These are phyloP conservation scores for Epinotia nisella DNA, from an alignment of 2,888 invertebrate genomes.

Conservation along the genomic window DNA sequence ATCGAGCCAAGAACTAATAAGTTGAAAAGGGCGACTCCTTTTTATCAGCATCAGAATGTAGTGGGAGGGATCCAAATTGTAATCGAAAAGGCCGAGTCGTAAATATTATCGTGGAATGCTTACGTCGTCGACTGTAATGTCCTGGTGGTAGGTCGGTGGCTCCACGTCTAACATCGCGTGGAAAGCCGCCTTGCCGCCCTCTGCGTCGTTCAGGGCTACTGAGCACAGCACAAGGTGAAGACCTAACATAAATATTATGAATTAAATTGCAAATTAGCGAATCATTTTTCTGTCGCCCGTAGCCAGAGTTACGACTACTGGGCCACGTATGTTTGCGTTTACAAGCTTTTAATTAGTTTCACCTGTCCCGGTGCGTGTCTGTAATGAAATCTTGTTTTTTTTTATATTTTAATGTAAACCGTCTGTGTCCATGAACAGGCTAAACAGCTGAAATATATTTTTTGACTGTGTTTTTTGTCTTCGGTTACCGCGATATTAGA, in stretches of 20 bases:
- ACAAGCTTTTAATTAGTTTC: no score
- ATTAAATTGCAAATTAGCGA: not conserved
- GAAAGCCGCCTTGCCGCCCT: conserved; percentile 97
- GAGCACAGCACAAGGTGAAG: conserved; percentile 95
- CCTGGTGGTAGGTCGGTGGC: conserved; percentile 76
- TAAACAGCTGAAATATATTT: no score
- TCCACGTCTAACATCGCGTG: conserved; percentile 95
- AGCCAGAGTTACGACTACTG: no score
- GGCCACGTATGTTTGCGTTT: no score
- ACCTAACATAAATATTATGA: conserved; percentile 74
- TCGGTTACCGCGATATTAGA: no score
- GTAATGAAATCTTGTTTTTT: no score
- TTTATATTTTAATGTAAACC: no score
- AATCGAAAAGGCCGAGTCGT: not conserved
- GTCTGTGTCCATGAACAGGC: no score
- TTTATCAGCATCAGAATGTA: not conserved
- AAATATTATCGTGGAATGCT: conserved; percentile 44
- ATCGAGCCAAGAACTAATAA: not conserved
- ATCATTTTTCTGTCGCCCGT: no score
- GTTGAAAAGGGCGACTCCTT: not conserved
- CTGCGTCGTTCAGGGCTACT: conserved; percentile 94
- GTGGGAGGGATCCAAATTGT: not conserved
- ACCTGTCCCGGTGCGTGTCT: no score
- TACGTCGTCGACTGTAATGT: conserved; percentile 77
- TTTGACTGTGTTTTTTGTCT: no score